Evolutionary conservation across 2,113 vertebrate species (phyloP).

Genomic region (Tauraco erythrolophus): DNA sequence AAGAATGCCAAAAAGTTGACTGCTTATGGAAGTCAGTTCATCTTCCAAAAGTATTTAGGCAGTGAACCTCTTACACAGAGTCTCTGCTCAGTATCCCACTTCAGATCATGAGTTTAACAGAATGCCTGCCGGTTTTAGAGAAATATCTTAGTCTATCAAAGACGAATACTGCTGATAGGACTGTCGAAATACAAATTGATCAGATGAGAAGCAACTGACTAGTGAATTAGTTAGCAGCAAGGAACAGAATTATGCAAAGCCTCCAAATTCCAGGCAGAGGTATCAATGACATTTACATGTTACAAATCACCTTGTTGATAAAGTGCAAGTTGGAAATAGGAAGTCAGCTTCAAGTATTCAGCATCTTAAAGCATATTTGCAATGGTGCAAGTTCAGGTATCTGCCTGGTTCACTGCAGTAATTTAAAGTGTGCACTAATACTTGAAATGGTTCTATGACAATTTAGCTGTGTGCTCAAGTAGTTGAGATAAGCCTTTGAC

Average conservation of each 20-base stretch:
- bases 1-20: neutral
- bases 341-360: constrained; percentile 5
- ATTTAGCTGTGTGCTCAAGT: neutral
- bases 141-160: neutral
- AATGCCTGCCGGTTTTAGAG: neutral
- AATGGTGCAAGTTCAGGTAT: neutral
- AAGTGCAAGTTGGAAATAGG: neutral
- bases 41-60: neutral
- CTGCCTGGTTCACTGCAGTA: neutral
- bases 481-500: neutral
- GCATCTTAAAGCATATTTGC: neutral
- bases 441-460: constrained; percentile 1
- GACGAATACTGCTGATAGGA: neutral
- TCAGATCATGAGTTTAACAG: neutral
- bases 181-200: neutral
- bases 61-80: neutral
- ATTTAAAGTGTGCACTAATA: neutral
- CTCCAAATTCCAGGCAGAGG: neutral
- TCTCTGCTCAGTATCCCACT: neutral
- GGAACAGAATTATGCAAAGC: neutral
- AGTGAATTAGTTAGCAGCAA: neutral
- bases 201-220: neutral
- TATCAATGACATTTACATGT: neutral
- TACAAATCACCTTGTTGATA: constrained; percentile 17
- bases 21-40: neutral